Percentiles rank a stretch among this genome's conserved stretches.
Evolutionary conservation across 2,113 vertebrate species (phyloP).

Genomic region (Rostratula benghalensis): DNA sequence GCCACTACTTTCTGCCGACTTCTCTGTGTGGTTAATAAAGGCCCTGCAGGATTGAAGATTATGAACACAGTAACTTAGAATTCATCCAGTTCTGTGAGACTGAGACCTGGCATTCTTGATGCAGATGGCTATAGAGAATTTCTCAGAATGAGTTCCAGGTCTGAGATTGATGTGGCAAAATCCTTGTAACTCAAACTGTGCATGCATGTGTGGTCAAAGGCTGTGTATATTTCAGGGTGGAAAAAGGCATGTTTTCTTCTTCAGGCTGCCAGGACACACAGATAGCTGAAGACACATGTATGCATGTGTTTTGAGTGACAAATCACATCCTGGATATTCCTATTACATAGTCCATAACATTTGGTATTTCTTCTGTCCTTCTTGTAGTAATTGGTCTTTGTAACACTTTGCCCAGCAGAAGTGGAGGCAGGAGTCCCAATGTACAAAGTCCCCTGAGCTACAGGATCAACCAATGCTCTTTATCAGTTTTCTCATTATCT

Average conservation of each 20-base stretch:
- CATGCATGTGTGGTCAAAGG: background rate
- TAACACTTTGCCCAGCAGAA: background rate
- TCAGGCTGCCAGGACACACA: background rate
- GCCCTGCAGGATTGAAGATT: background rate
- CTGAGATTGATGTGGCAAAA: background rate
- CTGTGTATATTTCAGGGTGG: background rate
- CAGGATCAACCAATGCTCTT: background rate
- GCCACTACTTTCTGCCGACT: background rate
- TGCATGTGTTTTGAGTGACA: background rate
- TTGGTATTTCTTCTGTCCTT: background rate
- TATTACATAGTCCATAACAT: background rate
- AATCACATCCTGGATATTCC: background rate
- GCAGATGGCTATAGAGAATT: background rate
- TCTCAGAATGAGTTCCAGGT: background rate
- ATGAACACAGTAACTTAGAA: background rate
- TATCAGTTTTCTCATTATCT: background rate
- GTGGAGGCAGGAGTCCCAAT: background rate
- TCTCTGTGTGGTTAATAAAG: background rate
- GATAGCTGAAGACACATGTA: background rate
- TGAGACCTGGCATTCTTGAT: background rate
- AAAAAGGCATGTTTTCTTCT: background rate
- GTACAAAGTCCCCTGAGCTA: background rate
- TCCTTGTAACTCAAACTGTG: background rate
- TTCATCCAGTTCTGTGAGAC: background rate
- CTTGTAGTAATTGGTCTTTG: accelerated